Evolutionary conservation across 2,888 invertebrate species (phyloP), one percentile per base, ranked within the genome.

Genomic region (Orthosia cruda): DNA sequence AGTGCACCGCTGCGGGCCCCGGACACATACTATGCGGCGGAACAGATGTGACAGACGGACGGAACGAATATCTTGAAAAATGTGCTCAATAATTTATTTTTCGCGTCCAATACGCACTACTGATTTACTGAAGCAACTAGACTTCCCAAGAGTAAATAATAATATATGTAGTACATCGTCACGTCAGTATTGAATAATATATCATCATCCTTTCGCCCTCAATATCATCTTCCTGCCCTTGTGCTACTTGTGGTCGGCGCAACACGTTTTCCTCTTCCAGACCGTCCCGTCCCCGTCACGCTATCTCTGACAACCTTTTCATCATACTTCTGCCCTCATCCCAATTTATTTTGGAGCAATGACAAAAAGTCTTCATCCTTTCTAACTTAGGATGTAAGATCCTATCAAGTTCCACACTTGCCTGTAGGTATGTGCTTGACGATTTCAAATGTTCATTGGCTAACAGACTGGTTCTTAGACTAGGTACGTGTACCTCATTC

Each of bases 1-100:
- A 89, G 89, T 91, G 91, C 91, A 89, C 71, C 79, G 89, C 88
- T 87, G 85, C 84, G 86, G 88, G 89, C 89, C 57, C 64, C 75
- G 80, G 77, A 49, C 88, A 87, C 68, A 72, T 72, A 88, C 67
- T 77, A 89, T 72, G 72, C 76, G 71, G 58, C 2, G 50, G 64
- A 63, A 69, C 68, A 84, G 84, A 88, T 11, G 20, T 16, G 68
- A 61, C 69, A 67, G 20, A 57, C 32, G 0, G 20, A 57, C 32
- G 0, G n/a, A 4, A 16, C 26, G 18, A 1, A 40, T 40, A 40
- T 32, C 15, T 50, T 52, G 45, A 50, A 50, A 40, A 50, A 67
- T 16, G 0, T 26, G 12, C 13, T 9, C 1, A 18, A 5, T 2
- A 1, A 45, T 9, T 45, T 11, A 20, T 59, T 59, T n/a, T 11